Conservation (phyloP, 2,113 vertebrate genomes). For the Calyptomena viridis region DNA sequence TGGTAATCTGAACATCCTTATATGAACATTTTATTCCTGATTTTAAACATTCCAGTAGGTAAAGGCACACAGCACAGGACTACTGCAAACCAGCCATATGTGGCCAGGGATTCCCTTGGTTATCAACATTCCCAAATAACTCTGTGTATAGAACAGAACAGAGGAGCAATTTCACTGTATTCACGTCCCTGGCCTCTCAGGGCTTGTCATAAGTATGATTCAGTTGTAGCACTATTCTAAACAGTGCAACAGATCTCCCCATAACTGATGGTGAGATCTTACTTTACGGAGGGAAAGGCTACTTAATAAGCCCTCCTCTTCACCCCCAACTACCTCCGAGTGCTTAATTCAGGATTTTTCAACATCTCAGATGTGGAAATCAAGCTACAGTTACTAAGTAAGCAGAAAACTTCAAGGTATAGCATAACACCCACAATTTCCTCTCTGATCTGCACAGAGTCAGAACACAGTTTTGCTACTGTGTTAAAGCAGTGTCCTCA, state of each 20-base stretch:
- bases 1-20: neutral
- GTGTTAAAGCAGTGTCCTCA: neutral
- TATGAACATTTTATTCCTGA: neutral
- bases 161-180: neutral
- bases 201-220: neutral
- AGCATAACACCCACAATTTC: neutral
- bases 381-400: neutral
- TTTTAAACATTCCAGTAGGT: neutral
- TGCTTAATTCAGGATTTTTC: neutral
- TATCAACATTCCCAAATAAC: neutral
- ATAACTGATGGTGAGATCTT: neutral
- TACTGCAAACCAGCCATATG: neutral
- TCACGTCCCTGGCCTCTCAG: neutral
- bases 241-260: neutral
- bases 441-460: neutral
- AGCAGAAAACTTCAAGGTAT: neutral
- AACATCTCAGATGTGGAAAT: neutral
- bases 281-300: neutral
- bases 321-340: fast-evolving
- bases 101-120: neutral
- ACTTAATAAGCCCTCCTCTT: neutral
- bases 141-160: fast-evolving
- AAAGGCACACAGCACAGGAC: neutral
- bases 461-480: neutral
- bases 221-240: neutral